Conservation (phyloP, 2,113 vertebrate species). For the Siphamia tubifer region DNA sequence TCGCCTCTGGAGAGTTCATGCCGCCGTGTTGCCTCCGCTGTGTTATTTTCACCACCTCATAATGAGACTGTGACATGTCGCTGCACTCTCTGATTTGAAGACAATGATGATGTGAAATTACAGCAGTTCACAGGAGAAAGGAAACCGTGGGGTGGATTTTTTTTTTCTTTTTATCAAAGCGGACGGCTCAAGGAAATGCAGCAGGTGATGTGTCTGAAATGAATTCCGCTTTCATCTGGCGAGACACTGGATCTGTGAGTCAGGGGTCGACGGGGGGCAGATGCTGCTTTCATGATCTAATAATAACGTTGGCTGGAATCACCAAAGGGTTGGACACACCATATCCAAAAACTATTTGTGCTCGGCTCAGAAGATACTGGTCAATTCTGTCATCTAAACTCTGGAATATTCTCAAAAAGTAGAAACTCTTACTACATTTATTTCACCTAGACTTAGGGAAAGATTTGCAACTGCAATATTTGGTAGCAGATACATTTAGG, state of each 20-base stretch:
- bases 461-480: too few species aligned
- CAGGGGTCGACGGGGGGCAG: conserved; percentile 20
- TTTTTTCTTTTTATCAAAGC: neutral
- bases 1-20: conserved; percentile 20
- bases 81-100: conserved; percentile 23
- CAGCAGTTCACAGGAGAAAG: neutral
- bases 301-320: conserved; percentile 2
- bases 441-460: too few species aligned
- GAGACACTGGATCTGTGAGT: conserved; percentile 11
- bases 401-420: too few species aligned
- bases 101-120: conserved; percentile 4
- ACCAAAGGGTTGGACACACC: neutral
- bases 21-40: neutral
- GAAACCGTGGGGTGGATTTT: neutral
- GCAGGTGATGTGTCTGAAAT: conserved; percentile 2
- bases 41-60: conserved; percentile 27
- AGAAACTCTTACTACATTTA: too few species aligned
- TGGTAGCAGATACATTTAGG: too few species aligned
- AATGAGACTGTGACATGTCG: conserved; percentile 30
- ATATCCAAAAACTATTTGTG: neutral
- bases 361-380: neutral
- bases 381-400: neutral
- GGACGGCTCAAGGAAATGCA: neutral
- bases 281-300: conserved; percentile 27
- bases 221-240: conserved; percentile 31